phyloP scores from a whole-genome alignment of 2,113 vertebrate species.

The Brevimyrus niger region DNA sequence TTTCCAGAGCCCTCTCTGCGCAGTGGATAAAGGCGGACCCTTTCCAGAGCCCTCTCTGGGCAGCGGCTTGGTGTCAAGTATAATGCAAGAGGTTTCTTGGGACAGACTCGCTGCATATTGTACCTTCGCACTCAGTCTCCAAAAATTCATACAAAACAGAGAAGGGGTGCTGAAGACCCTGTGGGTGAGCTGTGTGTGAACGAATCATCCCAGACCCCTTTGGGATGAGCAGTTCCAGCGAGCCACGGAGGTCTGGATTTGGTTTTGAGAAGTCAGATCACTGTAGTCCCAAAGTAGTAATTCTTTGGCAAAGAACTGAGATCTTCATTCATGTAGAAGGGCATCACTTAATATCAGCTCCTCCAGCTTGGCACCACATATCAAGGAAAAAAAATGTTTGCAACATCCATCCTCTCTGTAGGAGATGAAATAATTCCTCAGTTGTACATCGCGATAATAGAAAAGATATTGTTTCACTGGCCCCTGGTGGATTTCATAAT shows the following conservation, averaged over 20 bases:
- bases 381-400: neutral
- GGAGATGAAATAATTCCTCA: neutral
- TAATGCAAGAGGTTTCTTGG: neutral
- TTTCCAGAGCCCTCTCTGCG: no score
- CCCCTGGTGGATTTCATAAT: neutral
- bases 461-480: neutral
- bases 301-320: neutral
- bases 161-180: neutral
- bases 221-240: neutral
- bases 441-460: neutral
- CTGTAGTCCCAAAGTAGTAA: neutral
- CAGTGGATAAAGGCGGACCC: no score
- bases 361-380: neutral
- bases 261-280: neutral
- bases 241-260: neutral
- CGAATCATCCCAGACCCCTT: neutral
- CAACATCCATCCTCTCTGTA: neutral
- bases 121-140: neutral
- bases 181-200: neutral
- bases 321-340: neutral
- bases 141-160: neutral
- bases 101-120: neutral
- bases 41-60: no score
- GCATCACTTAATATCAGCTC: neutral
- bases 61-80: neutral